These are phyloP conservation scores for Silurus glanis DNA, from an alignment of 2,113 vertebrate species.

Conservation along the genomic window DNA sequence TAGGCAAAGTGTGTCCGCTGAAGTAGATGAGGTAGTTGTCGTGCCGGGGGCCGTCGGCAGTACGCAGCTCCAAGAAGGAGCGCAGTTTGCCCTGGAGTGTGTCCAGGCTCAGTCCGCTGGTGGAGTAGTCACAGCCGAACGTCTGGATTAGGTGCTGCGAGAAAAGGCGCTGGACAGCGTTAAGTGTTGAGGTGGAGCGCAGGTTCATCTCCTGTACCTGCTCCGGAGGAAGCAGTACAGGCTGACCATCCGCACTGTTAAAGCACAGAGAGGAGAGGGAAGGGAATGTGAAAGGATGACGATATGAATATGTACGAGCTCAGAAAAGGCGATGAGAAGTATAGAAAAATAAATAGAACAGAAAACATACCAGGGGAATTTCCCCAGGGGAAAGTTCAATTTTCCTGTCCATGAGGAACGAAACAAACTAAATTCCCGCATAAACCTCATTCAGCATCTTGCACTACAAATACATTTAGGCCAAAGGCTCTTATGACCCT, in stretches of 20 bases:
- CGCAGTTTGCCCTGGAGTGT: slow-evolving; percentile 85
- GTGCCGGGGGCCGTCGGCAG: slow-evolving; percentile 89
- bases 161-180: slow-evolving; percentile 92
- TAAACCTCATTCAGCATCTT: slow-evolving; percentile 15
- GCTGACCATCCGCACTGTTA: slow-evolving; percentile 85
- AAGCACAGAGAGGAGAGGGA: slow-evolving; percentile 11
- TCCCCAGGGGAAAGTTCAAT: not conserved
- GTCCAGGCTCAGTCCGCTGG: slow-evolving; percentile 87
- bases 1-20: slow-evolving; percentile 88
- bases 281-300: not conserved
- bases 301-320: not conserved
- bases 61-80: slow-evolving; percentile 90
- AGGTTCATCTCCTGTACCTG: slow-evolving; percentile 88
- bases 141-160: slow-evolving; percentile 95
- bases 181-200: slow-evolving; percentile 90
- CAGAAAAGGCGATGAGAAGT: not conserved
- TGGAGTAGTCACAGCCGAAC: slow-evolving; percentile 95
- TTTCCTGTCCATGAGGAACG: not conserved
- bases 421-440: not conserved
- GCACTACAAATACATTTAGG: not conserved
- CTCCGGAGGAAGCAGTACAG: slow-evolving; percentile 85
- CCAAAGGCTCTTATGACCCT: not conserved
- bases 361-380: not conserved
- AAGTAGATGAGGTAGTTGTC: slow-evolving; percentile 97
- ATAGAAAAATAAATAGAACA: not conserved